Evolutionary conservation across 1,140 invertebrate genomes (phyloP), one percentile per base, ranked within the genome.

Genomic region (Polyergus mexicanus): DNA sequence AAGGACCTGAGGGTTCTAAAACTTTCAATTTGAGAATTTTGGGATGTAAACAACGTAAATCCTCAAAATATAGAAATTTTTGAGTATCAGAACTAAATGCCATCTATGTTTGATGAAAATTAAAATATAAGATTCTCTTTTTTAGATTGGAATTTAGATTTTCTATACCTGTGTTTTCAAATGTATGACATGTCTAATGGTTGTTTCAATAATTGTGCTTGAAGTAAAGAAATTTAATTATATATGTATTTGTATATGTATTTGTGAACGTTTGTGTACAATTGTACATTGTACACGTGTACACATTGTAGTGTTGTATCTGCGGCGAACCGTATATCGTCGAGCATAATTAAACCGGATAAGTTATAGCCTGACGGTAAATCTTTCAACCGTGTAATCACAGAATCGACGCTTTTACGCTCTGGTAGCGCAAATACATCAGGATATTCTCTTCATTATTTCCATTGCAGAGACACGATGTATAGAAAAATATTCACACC

Each of bases 331-430:
- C 66, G 44, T 71, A 58, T 72, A 72, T 71, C 71, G 51, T 81
- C 35, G 63, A 54, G 78, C 78, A 72, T 81, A 81, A 81, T 72
- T 81, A 81, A 81, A 81, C 51, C 35, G 25, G 35, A 44, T 81
- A 72, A 81, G 35, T 81, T 81, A 72, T 32, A 54, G 38, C 65
- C 19, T 28, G 68, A 38, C 51, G 65, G 51, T 81, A 81, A 81
- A 81, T 81, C 66, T 81, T 81, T 81, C 77, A 81, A 47, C 66
- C 77, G 35, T 81, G 25, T 81, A 71, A 81, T 81, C 54, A 41
- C 68, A 58, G 35, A 41, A 71, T 71, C 77, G 77, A 81, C 47
- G 51, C 66, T 71, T 81, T 81, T 72, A 81, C 54, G 65, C 66
- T 72, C 32, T 68, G 78, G 19, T 71, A 81, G 51, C 51, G 51